Conservation (phyloP, 1,140 invertebrate species). For the Bombus superbus region DNA sequence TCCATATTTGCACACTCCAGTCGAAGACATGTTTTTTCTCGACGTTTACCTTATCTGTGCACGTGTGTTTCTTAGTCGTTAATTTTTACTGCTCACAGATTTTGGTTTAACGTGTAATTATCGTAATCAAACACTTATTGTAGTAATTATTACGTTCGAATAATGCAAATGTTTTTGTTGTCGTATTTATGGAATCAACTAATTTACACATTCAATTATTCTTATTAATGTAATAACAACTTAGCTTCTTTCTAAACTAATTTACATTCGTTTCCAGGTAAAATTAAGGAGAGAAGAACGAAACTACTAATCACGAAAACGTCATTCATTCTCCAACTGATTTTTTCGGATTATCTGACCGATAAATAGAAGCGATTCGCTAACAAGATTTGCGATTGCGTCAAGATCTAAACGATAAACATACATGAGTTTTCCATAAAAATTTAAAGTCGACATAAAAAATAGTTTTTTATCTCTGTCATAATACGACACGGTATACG, state of each 20-base stretch:
- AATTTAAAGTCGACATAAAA: too few relatives aligned
- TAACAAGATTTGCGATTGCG: neutral
- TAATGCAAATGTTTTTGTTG: neutral
- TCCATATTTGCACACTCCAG: neutral
- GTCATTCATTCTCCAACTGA: neutral
- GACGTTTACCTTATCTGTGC: neutral
- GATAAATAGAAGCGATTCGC: neutral
- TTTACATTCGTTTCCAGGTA: neutral
- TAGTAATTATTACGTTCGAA: neutral
- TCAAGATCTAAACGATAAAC: neutral
- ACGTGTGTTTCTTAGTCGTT: neutral
- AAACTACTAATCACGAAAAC: neutral
- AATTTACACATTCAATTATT: neutral
- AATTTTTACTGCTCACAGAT: neutral
- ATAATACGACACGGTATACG: neutral
- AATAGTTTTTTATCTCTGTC: too few relatives aligned
- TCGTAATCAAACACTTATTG: neutral
- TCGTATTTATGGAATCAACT: neutral
- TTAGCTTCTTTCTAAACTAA: neutral
- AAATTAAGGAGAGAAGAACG: neutral
- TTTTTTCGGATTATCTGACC: neutral
- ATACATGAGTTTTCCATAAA: neutral
- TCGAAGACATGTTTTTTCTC: neutral
- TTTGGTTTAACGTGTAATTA: neutral
- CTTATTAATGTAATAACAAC: too few relatives aligned